Conservation (phyloP, 2,113 vertebrate species). For the Polypterus senegalus region DNA sequence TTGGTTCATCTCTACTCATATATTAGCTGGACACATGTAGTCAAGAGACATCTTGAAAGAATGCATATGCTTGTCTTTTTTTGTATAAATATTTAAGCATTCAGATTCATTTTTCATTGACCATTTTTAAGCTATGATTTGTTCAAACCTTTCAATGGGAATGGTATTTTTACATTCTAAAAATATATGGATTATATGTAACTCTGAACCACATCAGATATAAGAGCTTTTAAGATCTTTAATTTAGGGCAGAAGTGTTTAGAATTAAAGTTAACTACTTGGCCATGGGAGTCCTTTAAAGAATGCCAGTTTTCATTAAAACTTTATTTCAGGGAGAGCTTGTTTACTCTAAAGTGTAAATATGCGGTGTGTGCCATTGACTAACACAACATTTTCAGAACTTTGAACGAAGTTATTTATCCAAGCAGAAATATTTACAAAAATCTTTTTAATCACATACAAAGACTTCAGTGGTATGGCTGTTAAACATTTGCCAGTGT, state of each 20-base stretch:
- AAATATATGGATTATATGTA: conserved; percentile 10
- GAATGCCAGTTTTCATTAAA: conserved; percentile 5
- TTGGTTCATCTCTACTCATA: too few species aligned
- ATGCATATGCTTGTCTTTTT: too few species aligned
- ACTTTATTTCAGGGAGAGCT: background rate
- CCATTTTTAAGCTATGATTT: too few species aligned
- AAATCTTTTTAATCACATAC: conserved; percentile 21
- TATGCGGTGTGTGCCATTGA: conserved; percentile 4
- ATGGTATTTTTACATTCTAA: conserved; percentile 1
- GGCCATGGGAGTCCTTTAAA: conserved; percentile 8
- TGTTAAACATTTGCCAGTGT: conserved; percentile 6
- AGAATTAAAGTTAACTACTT: conserved; percentile 18
- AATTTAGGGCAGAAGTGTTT: conserved; percentile 27
- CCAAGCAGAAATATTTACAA: conserved; percentile 23
- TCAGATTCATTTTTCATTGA: too few species aligned
- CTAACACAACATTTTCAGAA: conserved; percentile 22
- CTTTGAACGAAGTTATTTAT: conserved; percentile 17
- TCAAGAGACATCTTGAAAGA: too few species aligned
- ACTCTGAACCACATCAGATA: conserved; percentile 13
- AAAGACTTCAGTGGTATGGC: conserved; percentile 7
- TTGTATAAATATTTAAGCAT: too few species aligned
- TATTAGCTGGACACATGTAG: too few species aligned
- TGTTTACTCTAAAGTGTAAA: background rate
- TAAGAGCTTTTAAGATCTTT: conserved; percentile 17
- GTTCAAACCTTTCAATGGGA: too few species aligned